Percentiles rank a stretch among this genome's conserved stretches.
phyloP scores from a whole-genome alignment of 2,797 vertebrate species.

The Pyrocephalus nanus region DNA sequence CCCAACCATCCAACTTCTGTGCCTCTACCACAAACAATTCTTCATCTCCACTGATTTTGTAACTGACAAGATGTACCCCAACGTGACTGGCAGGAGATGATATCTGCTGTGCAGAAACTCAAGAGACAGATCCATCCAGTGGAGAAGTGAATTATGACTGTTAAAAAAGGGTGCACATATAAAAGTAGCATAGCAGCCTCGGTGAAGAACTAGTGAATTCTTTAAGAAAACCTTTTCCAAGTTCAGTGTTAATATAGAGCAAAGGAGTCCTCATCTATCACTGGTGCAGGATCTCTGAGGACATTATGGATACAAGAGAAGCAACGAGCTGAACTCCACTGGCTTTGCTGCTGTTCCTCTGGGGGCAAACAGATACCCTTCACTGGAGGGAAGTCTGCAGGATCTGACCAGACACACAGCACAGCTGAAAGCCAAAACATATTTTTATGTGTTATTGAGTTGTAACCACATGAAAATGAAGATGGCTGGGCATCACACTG shows the following conservation, averaged over 20 bases:
- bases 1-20: not conserved
- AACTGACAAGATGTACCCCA: not conserved
- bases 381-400: not conserved
- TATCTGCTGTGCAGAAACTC: not conserved
- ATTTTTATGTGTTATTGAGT: not conserved
- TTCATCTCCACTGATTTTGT: not conserved
- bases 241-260: not conserved
- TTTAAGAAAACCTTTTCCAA: not conserved
- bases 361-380: not conserved
- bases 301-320: not conserved
- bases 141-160: not conserved
- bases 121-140: not conserved
- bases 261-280: not conserved
- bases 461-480: not conserved
- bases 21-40: not conserved
- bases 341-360: not conserved
- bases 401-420: not conserved
- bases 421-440: not conserved
- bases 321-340: not conserved
- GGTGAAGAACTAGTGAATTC: not conserved
- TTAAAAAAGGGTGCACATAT: not conserved
- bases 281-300: not conserved
- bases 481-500: not conserved
- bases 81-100: not conserved
- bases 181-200: not conserved